Conservation (phyloP, 37 sponge, comb jelly and placozoan species). For the Beroe ovata region DNA sequence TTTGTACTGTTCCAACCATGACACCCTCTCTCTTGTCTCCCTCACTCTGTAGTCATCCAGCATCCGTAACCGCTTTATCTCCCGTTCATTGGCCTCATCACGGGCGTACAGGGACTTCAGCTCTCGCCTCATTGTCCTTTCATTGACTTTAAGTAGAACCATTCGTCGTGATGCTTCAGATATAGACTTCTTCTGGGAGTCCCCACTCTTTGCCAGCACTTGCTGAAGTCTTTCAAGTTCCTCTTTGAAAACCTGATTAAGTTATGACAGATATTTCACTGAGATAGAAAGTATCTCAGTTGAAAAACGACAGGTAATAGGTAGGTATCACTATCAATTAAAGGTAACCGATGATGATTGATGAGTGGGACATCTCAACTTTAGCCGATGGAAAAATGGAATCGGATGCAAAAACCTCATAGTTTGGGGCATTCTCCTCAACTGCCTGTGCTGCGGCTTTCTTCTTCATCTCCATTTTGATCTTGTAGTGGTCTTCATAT, state of each 20-base stretch:
- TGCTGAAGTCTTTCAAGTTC: slow-evolving; percentile 1
- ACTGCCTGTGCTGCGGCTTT: not conserved
- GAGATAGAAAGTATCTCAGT: too few relatives aligned
- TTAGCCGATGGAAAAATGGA: too few relatives aligned
- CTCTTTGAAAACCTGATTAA: slow-evolving; percentile 40
- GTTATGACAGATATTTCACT: too few relatives aligned
- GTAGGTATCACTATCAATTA: too few relatives aligned
- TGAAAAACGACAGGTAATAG: too few relatives aligned
- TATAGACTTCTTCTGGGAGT: slow-evolving; percentile 16
- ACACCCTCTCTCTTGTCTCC: slow-evolving; percentile 6
- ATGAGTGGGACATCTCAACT: too few relatives aligned
- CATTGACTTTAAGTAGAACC: slow-evolving; percentile 47
- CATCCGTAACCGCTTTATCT: not conserved
- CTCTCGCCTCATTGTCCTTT: slow-evolving; percentile 30
- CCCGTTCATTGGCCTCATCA: slow-evolving; percentile 29
- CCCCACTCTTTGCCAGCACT: not conserved
- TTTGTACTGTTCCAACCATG: slow-evolving; percentile 47
- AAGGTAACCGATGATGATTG: too few relatives aligned
- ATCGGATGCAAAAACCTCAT: too few relatives aligned
- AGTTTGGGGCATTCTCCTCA: not conserved
- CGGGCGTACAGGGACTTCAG: slow-evolving; percentile 8
- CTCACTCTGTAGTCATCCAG: not conserved
- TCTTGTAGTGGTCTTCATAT: slow-evolving; percentile 42
- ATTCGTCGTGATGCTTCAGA: slow-evolving; percentile 12
- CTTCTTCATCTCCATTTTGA: slow-evolving; percentile 11